Evolutionary conservation across 2,113 vertebrate genomes (phyloP).

Genomic region (Oncorhynchus nerka): DNA sequence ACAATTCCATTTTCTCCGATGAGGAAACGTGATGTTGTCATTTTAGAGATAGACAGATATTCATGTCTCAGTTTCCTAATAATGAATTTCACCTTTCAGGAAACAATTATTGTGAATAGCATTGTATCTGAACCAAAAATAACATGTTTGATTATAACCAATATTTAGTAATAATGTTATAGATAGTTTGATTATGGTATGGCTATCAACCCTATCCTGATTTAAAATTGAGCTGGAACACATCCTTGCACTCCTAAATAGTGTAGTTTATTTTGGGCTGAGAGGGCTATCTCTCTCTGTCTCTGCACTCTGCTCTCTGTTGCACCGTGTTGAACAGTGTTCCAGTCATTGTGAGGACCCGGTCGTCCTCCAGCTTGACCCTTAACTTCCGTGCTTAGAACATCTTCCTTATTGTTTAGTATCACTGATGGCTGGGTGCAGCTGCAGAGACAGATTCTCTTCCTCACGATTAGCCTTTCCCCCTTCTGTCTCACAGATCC

Average conservation of each 20-base stretch:
- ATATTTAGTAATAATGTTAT: slow-evolving; percentile 41
- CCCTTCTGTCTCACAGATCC: slow-evolving; percentile 64
- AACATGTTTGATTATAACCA: slow-evolving; percentile 29
- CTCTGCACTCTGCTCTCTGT: neutral
- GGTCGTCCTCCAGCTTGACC: slow-evolving; percentile 23
- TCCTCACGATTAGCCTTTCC: slow-evolving; percentile 86
- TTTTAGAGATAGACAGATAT: slow-evolving; percentile 87
- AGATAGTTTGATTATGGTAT: neutral
- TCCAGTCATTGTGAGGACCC: neutral
- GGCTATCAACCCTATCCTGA: too few relatives aligned
- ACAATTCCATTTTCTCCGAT: slow-evolving; percentile 80
- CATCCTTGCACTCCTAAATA: neutral
- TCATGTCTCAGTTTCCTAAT: slow-evolving; percentile 74
- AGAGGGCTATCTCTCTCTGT: neutral
- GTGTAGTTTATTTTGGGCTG: neutral
- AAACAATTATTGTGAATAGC: slow-evolving; percentile 64
- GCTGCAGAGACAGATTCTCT: slow-evolving; percentile 78
- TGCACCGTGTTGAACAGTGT: neutral
- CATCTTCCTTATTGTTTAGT: slow-evolving; percentile 49
- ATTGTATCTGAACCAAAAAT: slow-evolving; percentile 32
- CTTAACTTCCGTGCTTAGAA: slow-evolving; percentile 10
- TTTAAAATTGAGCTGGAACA: neutral
- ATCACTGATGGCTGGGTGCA: slow-evolving; percentile 54
- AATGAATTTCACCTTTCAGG: slow-evolving; percentile 66
- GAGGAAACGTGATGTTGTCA: slow-evolving; percentile 84